Conservation (phyloP, 64 coral and sea anemone species). For the Catalaphyllia jardinei region DNA sequence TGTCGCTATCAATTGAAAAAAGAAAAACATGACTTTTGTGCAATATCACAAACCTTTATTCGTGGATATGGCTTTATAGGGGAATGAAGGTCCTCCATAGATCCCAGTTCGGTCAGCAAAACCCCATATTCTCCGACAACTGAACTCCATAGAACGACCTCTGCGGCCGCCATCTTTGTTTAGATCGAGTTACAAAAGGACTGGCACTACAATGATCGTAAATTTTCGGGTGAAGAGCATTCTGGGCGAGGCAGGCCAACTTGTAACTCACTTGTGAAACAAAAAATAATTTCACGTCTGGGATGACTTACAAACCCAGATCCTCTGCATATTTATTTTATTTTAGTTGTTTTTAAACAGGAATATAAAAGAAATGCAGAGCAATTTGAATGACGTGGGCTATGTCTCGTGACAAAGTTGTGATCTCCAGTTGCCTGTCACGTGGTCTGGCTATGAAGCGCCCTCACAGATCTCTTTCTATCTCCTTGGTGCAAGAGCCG, state of each 20-base stretch:
- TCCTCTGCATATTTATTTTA: neutral
- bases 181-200: neutral
- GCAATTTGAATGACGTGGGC: neutral
- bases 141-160: slow-evolving; percentile 29
- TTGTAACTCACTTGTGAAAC: neutral
- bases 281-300: too few relatives aligned
- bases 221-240: neutral
- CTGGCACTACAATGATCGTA: slow-evolving; percentile 10
- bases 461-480: neutral
- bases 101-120: slow-evolving; percentile 63
- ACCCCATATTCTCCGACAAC: slow-evolving; percentile 70
- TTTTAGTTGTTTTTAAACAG: too few relatives aligned
- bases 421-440: neutral
- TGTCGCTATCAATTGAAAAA: too few relatives aligned
- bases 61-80: slow-evolving; percentile 38
- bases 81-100: slow-evolving; percentile 41
- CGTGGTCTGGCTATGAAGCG: slow-evolving; percentile 20
- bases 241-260: neutral
- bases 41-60: slow-evolving; percentile 36
- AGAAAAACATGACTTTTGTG: too few relatives aligned
- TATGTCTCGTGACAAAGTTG: slow-evolving; percentile 41
- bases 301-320: neutral
- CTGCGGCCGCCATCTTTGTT: slow-evolving; percentile 61
- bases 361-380: too few relatives aligned
- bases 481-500: neutral